These are phyloP conservation scores for Spheniscus humboldti DNA, from an alignment of 2,797 vertebrate species.

Conservation along the genomic window DNA sequence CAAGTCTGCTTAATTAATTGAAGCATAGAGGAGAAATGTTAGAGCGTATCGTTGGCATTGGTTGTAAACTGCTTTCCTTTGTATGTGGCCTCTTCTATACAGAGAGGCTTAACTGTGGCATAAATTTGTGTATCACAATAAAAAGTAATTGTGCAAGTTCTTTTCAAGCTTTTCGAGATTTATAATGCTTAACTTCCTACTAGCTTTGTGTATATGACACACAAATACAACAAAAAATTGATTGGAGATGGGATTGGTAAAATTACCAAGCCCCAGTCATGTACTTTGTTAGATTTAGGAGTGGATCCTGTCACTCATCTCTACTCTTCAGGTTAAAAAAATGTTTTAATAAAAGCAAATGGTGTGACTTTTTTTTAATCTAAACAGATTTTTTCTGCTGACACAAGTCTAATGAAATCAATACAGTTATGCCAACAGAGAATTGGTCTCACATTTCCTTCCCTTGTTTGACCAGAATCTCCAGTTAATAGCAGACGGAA, in stretches of 20 bases:
- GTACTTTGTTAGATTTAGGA: not conserved
- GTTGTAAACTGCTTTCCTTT: not conserved
- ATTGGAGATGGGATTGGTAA: not conserved
- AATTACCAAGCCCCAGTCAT: not conserved
- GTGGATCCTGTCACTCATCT: not conserved
- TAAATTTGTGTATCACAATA: not conserved
- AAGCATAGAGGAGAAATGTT: not conserved
- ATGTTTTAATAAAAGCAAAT: slow-evolving; percentile 16
- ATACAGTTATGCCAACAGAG: not conserved
- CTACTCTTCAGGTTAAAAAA: not conserved
- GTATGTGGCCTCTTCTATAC: not conserved
- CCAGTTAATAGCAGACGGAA: not conserved
- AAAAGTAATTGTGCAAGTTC: not conserved
- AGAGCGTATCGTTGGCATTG: not conserved
- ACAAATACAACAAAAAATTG: not conserved
- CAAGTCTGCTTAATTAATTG: not conserved
- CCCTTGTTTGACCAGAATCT: not conserved
- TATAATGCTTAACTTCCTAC: not conserved
- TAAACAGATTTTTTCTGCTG: not conserved
- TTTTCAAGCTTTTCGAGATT: not conserved
- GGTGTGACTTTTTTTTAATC: not conserved
- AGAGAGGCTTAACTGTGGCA: not conserved
- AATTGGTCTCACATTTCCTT: not conserved
- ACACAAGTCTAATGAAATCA: not conserved
- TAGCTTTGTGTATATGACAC: not conserved